Base-by-base conservation (phyloP, 2,113 vertebrate genomes). In the Fulmarus glacialis region DNA sequence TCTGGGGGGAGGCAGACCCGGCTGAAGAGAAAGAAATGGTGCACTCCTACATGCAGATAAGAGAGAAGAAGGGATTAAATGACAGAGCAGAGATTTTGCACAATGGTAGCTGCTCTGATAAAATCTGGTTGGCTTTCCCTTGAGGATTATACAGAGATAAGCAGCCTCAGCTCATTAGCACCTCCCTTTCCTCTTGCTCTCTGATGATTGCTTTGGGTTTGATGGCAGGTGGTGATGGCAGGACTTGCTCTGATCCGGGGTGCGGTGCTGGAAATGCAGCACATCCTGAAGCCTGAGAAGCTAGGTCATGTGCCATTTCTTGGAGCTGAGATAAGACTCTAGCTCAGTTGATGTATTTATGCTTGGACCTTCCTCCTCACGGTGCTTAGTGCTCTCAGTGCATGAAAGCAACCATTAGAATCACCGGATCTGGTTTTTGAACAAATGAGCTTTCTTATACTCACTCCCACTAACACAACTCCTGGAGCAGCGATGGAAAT, bases 151-250 rank as follows among this genome's bases (percentile, higher is more conserved):
- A 66, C n/a, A 47, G 58, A 92, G 82, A 95, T 98, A 94, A 96
- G 89, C 87, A 96, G 64, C 89, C 93, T 88, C 86, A 82, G 52
- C 74, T 98, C 90, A 93, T 98, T 97, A 97, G 71, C 83, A 97
- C 88, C 66, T 97, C 82, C 93, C 83, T 50, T 94, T 89, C 93
- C 87, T 63, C 43, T 45, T 88, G 79, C 53, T 92, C 42, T 89
- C 63, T 85, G 73, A 47, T 63, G 73, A 48, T 63, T 95, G 73
- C 89, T 93, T 74, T 68, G 64, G 90, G 89, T 95, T 96, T 93
- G 62, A 96, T 90, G 89, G 77, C 94, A 93, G 90, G 72, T 89
- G 88, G 60, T 43, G 73, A 60, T 72, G 85, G 70, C 74, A 87
- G 64, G 43, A n/a, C 74, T 84, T 52, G 52, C 73, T 70, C 24